Conservation (phyloP, 1,140 invertebrate species). For the Drosophila chauvacae region DNA sequence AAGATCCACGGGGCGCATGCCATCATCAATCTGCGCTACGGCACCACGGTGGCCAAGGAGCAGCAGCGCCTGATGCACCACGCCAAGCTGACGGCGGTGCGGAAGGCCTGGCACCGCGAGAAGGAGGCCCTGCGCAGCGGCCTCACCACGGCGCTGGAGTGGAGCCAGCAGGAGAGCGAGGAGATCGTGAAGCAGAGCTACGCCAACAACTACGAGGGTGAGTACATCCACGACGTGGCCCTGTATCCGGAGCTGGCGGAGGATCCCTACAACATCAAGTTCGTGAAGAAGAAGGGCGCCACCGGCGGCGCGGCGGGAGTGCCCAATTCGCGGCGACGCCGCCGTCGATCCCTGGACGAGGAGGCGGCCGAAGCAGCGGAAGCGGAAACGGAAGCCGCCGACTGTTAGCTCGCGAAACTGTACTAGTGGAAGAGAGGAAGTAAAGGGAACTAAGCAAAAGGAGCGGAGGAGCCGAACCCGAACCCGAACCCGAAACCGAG, state of each 20-base stretch:
- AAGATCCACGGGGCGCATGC: slow-evolving; percentile 94
- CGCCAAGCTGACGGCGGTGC: slow-evolving; percentile 92
- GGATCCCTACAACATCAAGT: slow-evolving; percentile 97
- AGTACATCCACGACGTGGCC: slow-evolving; percentile 95
- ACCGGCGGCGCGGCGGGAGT: slow-evolving; percentile 77
- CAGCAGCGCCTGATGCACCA: slow-evolving; percentile 94
- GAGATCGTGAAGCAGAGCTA: slow-evolving; percentile 93
- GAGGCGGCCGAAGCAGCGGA: not conserved
- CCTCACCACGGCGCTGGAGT: slow-evolving; percentile 89
- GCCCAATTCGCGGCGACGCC: slow-evolving; percentile 60
- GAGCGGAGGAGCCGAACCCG: slow-evolving; percentile 7
- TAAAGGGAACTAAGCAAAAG: not conserved
- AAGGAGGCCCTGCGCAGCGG: slow-evolving; percentile 92
- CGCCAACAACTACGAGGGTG: slow-evolving; percentile 93
- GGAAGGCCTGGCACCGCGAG: slow-evolving; percentile 96
- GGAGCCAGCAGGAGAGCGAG: slow-evolving; percentile 92
- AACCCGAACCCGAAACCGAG: slow-evolving; percentile 7
- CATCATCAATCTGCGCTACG: slow-evolving; percentile 94
- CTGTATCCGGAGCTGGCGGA: slow-evolving; percentile 96
- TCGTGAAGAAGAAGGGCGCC: slow-evolving; percentile 90
- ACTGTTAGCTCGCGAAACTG: slow-evolving; percentile 62
- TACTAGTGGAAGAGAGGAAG: no score
- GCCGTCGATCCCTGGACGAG: slow-evolving; percentile 44
- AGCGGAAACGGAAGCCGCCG: slow-evolving; percentile 23
- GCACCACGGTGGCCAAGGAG: slow-evolving; percentile 94